A percentile compares a stretch with the other conserved stretches of the same genome.
Conservation (phyloP, 2,797 vertebrate species). For the Hypotaenidia philippensis region DNA sequence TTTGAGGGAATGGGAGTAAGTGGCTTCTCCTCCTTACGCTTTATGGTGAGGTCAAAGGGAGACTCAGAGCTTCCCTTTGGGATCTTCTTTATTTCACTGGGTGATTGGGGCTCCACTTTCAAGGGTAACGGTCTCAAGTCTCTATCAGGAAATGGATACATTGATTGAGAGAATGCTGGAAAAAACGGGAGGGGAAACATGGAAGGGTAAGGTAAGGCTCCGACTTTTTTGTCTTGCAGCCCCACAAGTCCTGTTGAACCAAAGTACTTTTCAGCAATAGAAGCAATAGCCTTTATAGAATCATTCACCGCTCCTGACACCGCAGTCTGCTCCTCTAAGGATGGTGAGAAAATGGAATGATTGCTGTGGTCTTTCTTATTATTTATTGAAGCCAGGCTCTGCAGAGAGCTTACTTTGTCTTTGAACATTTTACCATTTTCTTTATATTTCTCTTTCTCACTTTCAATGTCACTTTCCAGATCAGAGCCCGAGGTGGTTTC, state of each 20-base stretch:
- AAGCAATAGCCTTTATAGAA: conserved; percentile 99
- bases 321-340: conserved; percentile 95
- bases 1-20: conserved; percentile 85
- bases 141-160: conserved; percentile 97
- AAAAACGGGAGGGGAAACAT: conserved; percentile 99
- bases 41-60: conserved; percentile 98
- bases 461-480: conserved; percentile 98
- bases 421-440: conserved; percentile 96
- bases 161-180: conserved; percentile 96
- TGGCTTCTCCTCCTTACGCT: conserved; percentile 92
- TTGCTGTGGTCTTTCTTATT: conserved; percentile 92
- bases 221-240: conserved; percentile 97
- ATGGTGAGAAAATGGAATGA: conserved; percentile 90
- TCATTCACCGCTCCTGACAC: conserved; percentile 99
- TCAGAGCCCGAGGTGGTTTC: conserved; percentile 99
- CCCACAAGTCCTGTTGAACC: conserved; percentile 96
- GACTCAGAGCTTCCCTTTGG: conserved; percentile 90
- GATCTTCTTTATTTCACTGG: conserved; percentile 90
- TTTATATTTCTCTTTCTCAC: conserved; percentile 91
- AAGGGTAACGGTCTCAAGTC: conserved; percentile 89
- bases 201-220: conserved; percentile 94
- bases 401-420: conserved; percentile 90
- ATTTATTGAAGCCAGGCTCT: conserved; percentile 88
- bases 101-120: conserved; percentile 91
- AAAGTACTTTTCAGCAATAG: conserved; percentile 99